Percentiles rank a stretch among this genome's conserved stretches.
phyloP scores from a whole-genome alignment of 2,113 vertebrate genomes.

The Acinonyx jubatus region DNA sequence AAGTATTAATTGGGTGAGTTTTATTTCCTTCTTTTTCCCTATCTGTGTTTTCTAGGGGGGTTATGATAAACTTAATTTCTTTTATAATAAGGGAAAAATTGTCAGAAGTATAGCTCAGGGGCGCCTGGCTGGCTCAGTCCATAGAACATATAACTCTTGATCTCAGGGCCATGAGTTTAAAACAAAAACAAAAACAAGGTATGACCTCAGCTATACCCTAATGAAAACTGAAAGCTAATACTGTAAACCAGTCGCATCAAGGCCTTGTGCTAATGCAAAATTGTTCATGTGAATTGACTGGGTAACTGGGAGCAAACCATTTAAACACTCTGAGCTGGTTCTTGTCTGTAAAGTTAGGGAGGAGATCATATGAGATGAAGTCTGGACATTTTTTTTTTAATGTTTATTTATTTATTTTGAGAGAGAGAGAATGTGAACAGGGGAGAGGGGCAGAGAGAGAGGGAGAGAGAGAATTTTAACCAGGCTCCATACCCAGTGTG shows the following conservation, averaged over 20 bases:
- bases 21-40: background rate
- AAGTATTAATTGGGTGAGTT: background rate
- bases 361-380: background rate
- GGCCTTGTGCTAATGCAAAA: background rate
- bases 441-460: too few relatives aligned
- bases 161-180: background rate
- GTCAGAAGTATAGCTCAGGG: background rate
- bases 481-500: too few relatives aligned
- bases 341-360: background rate
- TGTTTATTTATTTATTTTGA: too few relatives aligned
- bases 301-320: background rate
- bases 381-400: background rate
- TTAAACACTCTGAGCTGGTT: background rate
- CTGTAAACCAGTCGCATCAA: background rate
- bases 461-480: too few relatives aligned
- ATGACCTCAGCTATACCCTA: background rate
- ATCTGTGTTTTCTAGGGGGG: background rate
- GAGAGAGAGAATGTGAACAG: too few relatives aligned
- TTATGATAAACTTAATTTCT: background rate
- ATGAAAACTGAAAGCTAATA: background rate
- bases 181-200: background rate
- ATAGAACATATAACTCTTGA: background rate
- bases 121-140: background rate
- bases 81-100: background rate
- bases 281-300: background rate